A percentile compares a stretch with the other conserved stretches of the same genome.
These are phyloP conservation scores for Diadema setosum DNA, from an alignment of 35 echinoderm and acorn worm genomes.

Conservation along the genomic window DNA sequence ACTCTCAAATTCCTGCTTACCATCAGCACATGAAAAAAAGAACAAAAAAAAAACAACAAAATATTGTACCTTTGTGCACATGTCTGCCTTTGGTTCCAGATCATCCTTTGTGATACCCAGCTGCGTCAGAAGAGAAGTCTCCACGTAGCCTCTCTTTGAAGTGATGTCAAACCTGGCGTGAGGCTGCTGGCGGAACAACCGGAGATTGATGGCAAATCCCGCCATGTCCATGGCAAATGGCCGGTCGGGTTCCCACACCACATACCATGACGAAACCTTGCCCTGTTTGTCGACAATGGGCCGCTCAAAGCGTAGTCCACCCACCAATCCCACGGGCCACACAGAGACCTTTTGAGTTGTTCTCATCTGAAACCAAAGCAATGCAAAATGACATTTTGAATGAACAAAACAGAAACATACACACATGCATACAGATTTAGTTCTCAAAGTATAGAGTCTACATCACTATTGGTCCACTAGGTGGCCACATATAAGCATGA, in stretches of 20 bases:
- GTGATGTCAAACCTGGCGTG: slow-evolving; percentile 73
- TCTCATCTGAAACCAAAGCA: slow-evolving; percentile 61
- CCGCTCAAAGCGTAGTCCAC: slow-evolving; percentile 86
- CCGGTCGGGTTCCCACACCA: slow-evolving; percentile 68
- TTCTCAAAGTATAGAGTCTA: too few relatives aligned
- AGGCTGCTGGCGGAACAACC: slow-evolving; percentile 31
- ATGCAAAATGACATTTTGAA: too few relatives aligned
- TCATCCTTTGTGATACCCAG: slow-evolving; percentile 68
- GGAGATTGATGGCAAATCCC: slow-evolving; percentile 88
- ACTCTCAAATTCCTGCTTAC: too few relatives aligned
- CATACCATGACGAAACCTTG: slow-evolving; percentile 77
- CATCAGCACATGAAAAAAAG: too few relatives aligned
- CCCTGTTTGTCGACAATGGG: slow-evolving; percentile 50
- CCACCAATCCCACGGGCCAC: slow-evolving; percentile 94
- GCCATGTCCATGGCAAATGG: slow-evolving; percentile 99
- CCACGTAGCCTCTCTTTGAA: slow-evolving; percentile 75
- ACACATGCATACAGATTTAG: too few relatives aligned
- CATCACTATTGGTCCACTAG: too few relatives aligned
- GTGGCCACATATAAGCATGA: too few relatives aligned
- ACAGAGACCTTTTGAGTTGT: slow-evolving; percentile 81
- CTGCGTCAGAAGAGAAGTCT: slow-evolving; percentile 61
- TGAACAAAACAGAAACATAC: too few relatives aligned
- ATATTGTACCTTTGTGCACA: slow-evolving; percentile 83
- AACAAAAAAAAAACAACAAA: too few relatives aligned
- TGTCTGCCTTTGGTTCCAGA: slow-evolving; percentile 90